Evolutionary conservation across 2,797 vertebrate species (phyloP).

Genomic region (Neopelma chrysocephalum): DNA sequence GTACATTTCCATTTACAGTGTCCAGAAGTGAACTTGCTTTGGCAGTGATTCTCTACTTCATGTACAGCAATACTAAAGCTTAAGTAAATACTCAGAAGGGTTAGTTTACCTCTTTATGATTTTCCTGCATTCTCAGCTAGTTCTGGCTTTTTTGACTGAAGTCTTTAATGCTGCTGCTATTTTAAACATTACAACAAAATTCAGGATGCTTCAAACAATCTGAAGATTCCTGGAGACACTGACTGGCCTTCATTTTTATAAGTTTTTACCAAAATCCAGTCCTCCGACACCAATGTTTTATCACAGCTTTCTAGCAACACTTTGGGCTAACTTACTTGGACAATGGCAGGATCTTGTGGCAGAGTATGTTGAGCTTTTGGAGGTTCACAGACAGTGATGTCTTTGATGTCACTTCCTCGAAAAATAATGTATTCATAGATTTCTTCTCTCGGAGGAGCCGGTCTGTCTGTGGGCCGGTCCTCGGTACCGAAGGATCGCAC

Average conservation of each 20-base stretch:
- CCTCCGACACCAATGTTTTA: background rate
- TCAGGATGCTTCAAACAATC: background rate
- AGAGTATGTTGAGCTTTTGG: constrained; percentile 88
- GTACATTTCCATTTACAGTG: constrained; percentile 53
- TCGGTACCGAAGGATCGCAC: constrained; percentile 97
- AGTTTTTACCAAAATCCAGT: background rate
- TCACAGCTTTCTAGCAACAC: background rate
- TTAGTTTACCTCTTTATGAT: background rate
- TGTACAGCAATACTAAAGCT: background rate
- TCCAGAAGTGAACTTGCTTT: background rate
- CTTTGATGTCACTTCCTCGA: constrained; percentile 95
- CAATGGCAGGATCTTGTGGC: constrained; percentile 92
- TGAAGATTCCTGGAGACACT: background rate
- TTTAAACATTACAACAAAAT: background rate
- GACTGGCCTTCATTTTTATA: background rate
- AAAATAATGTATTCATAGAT: constrained; percentile 98
- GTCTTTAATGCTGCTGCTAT: background rate
- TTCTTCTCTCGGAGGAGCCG: constrained; percentile 89
- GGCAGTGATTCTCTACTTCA: constrained; percentile 31
- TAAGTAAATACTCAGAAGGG: background rate
- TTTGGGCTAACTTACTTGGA: constrained; percentile 82
- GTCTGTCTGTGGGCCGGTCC: constrained; percentile 91
- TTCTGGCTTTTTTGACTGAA: background rate
- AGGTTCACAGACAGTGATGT: constrained; percentile 91
- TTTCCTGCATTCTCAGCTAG: constrained; percentile 24